Evolutionary conservation across 1,140 invertebrate species (phyloP), one percentile per base, ranked within the genome.

Genomic region (Drosophila dunni): DNA sequence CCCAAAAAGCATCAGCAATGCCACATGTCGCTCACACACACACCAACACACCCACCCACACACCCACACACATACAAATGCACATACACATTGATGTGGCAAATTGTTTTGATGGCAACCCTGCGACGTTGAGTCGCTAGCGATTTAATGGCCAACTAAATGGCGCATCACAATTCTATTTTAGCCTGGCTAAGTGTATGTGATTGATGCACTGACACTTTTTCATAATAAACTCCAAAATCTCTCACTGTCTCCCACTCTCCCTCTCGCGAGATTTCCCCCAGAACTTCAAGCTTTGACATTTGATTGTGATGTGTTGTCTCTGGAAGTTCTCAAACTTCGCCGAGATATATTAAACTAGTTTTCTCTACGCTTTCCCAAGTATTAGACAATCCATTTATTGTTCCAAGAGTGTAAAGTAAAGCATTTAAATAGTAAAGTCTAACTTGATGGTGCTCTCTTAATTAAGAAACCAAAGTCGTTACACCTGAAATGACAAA

Each of bases 151-250:
- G 73, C 63, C 70, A 74, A 81, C 51, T 75, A 71, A 84, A 78
- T 78, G 78, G 66, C 63, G 38, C 64, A 67, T 53, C 54, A 33
- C 64, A 60, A 51, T 20, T 40, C 64, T 40, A 40, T 61, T 53
- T 68, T 54, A 51, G 56, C 56, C 24, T 0, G 6, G 33, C 56
- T 60, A 68, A 69, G 53, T 65, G 71, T 15, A 63, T 58, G 56
- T 81, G 79, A 86, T 85, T 81, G 82, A 84, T 83, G 76, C 81
- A 76, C 62, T 78, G 20, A 38, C 34, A n/a, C 51, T 54, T 40
- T 54, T 38, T 56, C 53, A 56, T n/a, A 36, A n/a, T 53, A 34
- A 53, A 34, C 50, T 51, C 10, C 50, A 51, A 51, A 29, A 51
- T 51, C 29, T 34, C 7, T 50, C 11, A 7, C 9, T 33, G 11